phyloP scores from a whole-genome alignment of 23 tunicate species.

The Diplosoma virens region DNA sequence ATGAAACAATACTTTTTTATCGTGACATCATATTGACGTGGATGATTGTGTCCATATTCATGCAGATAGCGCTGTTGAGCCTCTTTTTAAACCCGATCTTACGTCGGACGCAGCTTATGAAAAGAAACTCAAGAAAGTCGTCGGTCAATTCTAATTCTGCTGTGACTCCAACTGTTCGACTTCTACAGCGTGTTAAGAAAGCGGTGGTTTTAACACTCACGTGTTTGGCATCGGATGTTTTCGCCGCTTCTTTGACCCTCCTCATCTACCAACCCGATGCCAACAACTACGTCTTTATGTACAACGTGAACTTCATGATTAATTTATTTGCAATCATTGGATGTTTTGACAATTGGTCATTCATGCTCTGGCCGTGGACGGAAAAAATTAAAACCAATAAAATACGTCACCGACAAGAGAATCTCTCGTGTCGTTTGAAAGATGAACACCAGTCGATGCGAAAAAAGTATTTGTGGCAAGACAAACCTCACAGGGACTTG shows the following conservation, averaged over 20 bases:
- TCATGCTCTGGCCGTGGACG: slow-evolving; percentile 42
- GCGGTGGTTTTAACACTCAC: slow-evolving; percentile 31
- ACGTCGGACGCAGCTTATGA: background rate
- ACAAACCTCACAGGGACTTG: too few species aligned
- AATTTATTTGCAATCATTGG: slow-evolving; percentile 39
- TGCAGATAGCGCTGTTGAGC: slow-evolving; percentile 46
- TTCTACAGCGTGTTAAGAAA: slow-evolving; percentile 20
- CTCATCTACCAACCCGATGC: background rate
- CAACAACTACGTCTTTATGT: slow-evolving; percentile 2
- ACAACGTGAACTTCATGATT: slow-evolving; percentile 25
- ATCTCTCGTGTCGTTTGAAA: too few species aligned
- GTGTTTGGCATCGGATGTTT: slow-evolving; percentile 39
- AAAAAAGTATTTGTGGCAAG: too few species aligned
- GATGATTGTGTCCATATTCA: slow-evolving; percentile 28
- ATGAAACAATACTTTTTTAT: background rate
- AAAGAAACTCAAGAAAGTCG: background rate
- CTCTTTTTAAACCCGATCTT: slow-evolving; percentile 44
- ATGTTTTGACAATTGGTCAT: slow-evolving; percentile 54
- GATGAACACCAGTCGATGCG: too few species aligned
- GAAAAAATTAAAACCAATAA: background rate
- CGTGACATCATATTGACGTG: slow-evolving; percentile 18
- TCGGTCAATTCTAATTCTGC: background rate
- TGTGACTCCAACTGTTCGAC: background rate
- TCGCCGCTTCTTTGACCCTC: slow-evolving; percentile 23
- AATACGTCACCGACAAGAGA: background rate